A percentile compares a stretch with the other conserved stretches of the same genome.
These are phyloP conservation scores for Magallana gigas DNA, from an alignment of 1,140 invertebrate species.

Conservation along the genomic window DNA sequence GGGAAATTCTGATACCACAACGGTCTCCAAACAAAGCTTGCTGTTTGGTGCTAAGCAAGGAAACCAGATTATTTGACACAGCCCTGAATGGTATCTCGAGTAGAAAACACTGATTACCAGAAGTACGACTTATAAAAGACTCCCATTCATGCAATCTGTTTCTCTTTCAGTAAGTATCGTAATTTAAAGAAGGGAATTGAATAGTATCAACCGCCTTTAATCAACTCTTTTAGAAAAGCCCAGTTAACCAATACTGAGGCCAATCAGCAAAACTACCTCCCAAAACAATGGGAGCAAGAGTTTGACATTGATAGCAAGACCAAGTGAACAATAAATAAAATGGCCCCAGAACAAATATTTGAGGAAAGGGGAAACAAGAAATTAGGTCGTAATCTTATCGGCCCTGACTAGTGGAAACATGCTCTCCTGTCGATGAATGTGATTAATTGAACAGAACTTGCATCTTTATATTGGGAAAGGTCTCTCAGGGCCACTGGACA, in stretches of 20 bases:
- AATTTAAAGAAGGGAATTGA: conserved; percentile 8
- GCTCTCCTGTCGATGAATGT: not conserved
- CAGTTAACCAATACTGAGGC: not conserved
- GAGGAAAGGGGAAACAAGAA: not conserved
- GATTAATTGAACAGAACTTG: no score
- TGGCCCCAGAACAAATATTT: not conserved
- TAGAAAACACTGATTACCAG: not conserved
- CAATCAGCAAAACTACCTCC: not conserved
- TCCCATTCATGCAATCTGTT: conserved; percentile 13
- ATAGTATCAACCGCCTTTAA: conserved; percentile 1
- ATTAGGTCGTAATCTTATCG: not conserved
- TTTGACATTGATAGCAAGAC: not conserved
- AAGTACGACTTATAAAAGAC: not conserved
- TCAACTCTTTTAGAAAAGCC: conserved; percentile 8
- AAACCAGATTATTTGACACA: not conserved
- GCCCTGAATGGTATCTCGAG: conserved; percentile 19
- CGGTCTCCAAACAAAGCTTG: not conserved
- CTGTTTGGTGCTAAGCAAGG: not conserved
- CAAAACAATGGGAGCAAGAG: not conserved
- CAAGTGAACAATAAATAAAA: not conserved
- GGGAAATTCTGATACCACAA: not conserved
- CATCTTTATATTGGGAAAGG: no score
- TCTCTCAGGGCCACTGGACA: no score
- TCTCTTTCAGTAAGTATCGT: conserved; percentile 6
- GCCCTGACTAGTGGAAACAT: not conserved